Evolutionary conservation across 2,888 invertebrate genomes (phyloP).

Genomic region (Chironomus riparius): DNA sequence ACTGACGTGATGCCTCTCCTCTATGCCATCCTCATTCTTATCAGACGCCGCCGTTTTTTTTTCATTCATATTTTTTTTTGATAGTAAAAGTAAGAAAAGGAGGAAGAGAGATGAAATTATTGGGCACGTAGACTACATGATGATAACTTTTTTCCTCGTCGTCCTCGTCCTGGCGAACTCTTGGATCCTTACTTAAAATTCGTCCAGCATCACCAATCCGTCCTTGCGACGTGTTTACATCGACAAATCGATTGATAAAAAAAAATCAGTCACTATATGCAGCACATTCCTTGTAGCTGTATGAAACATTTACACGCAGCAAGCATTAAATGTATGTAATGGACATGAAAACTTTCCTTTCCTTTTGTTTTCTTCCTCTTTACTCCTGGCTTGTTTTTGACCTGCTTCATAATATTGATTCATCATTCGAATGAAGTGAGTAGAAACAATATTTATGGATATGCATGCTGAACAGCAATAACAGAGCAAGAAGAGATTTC

Average conservation of each 20-base stretch:
- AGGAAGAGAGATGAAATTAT: not conserved
- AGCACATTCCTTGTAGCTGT: not conserved
- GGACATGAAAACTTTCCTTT: not conserved
- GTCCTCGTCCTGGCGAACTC: not conserved
- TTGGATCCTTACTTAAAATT: constrained; percentile 4
- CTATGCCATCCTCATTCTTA: not conserved
- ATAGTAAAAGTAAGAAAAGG: not conserved
- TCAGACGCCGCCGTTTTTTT: not conserved
- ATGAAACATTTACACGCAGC: not conserved
- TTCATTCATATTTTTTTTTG: not conserved
- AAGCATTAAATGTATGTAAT: not conserved
- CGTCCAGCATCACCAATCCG: constrained; percentile 21
- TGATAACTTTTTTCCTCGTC: not conserved
- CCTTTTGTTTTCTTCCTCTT: not conserved
- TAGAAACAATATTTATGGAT: not conserved
- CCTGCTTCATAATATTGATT: constrained; percentile 10
- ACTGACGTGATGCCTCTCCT: constrained; percentile 7
- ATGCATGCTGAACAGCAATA: not conserved
- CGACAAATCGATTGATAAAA: constrained; percentile 19
- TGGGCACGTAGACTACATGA: constrained; percentile 10
- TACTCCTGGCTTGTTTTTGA: not conserved
- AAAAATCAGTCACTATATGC: not conserved
- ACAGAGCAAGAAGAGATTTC: not conserved
- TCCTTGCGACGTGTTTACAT: constrained; percentile 20
- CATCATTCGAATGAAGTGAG: not conserved